These are phyloP conservation scores for Chesias legatella DNA, from an alignment of 2,888 invertebrate species.

Conservation along the genomic window DNA sequence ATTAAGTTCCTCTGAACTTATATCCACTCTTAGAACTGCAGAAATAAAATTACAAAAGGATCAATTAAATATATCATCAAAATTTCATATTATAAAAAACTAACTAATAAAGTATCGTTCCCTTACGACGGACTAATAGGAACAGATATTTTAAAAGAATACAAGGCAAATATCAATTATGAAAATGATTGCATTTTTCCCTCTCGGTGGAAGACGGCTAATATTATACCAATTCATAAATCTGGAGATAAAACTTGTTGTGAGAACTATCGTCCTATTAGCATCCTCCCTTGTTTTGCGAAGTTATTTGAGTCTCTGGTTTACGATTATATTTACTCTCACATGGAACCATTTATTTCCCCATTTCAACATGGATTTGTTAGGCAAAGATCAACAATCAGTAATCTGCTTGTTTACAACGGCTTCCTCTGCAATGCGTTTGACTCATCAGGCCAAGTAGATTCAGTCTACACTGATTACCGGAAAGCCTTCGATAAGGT, in stretches of 20 bases:
- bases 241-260: slow-evolving; percentile 12
- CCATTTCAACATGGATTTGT: slow-evolving; percentile 14
- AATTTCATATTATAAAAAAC: no score
- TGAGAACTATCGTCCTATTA: slow-evolving; percentile 15
- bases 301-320: slow-evolving; percentile 17
- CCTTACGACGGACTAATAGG: no score
- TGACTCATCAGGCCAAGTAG: slow-evolving; percentile 8
- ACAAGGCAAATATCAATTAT: no score
- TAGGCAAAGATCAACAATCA: slow-evolving; percentile 3
- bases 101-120: no score
- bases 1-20: no score
- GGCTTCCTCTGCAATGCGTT: slow-evolving; percentile 7
- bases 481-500: slow-evolving; percentile 21
- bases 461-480: slow-evolving; percentile 10
- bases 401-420: slow-evolving; percentile 14
- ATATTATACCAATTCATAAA: slow-evolving; percentile 20
- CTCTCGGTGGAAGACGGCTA: slow-evolving; percentile 15
- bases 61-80: no score
- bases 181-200: slow-evolving; percentile 25
- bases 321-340: slow-evolving; percentile 1
- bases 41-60: no score
- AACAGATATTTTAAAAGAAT: no score
- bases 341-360: slow-evolving; percentile 7
- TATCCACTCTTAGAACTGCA: no score
- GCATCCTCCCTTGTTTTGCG: slow-evolving; percentile 8